Base-by-base conservation (phyloP, 1,140 invertebrate genomes). In the Maconellicoccus hirsutus region DNA sequence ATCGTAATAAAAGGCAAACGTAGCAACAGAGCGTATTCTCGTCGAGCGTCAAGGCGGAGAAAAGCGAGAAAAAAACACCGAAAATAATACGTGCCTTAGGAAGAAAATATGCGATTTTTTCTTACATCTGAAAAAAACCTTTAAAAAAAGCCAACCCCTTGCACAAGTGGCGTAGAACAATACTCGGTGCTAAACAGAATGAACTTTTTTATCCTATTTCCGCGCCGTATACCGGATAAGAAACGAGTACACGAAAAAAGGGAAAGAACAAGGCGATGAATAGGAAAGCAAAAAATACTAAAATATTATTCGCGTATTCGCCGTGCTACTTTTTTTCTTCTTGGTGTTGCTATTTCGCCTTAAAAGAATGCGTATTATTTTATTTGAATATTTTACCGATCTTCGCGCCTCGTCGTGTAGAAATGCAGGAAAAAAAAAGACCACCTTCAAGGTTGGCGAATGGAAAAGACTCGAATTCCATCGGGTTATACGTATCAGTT, bases 401-500 rank as follows among this genome's bases (percentile, higher is more conserved):
- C 29, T 12, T 33, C 29, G 4, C 29, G 3, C 29, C 29, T 3
- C 29, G 3, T 33, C 29, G 29, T 12, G 29, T 33, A 12, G 29
- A 33, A 33, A 33, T 33, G 16, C 42, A 19, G 3, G 42, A 16
- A 19, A 52, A 52, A 52, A 52, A 52, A 52, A 52, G 42, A 52
- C 42, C 42, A 19, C 42, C 33, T 6, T 7, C 42, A 52, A 52
- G 42, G 42, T 52, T 52, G n/a, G n/a, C 42, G 42, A 33, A 33
- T 52, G 16, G n/a, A 52, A 14, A 19, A 16, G 42, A 19, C n/a
- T 52, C 42, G 29, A 52, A 52, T 52, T 52, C 42, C 42, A 52
- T 52, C 42, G 42, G 42, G 42, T 19, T 52, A 33, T 33, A 52
- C 42, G 42, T 52, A 52, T 52, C 42, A 52, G 42, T 52, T 52